Evolutionary conservation across 92 coral and sea anemone species (phyloP), one percentile per base, ranked within the genome.

Genomic region (Diadumene lineata): DNA sequence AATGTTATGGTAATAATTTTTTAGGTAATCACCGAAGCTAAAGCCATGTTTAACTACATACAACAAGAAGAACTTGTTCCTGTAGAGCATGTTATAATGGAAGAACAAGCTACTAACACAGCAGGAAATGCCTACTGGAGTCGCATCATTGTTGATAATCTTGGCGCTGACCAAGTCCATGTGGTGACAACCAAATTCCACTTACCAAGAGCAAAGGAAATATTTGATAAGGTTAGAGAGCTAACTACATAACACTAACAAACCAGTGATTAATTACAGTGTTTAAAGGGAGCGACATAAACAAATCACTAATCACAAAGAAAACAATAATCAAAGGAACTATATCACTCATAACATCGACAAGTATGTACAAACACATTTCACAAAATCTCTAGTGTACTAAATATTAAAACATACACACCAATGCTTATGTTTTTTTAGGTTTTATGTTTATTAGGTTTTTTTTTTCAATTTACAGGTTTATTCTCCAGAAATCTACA

Each of bases 71-170:
- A 56, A 22, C 69, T 91, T 0, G 63, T 91, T 74, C 93, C 90
- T 30, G 18, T 56, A 11, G 86, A 91, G 34, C 81, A 84, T 65
- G 64, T 84, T 18, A 87, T 87, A 32, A 29, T 84, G 22, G 97
- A 91, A 73, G 97, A 91, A 64, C 62, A 78, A 43, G 92, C 97
- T 24, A 43, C 66, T 43, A 83, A 75, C 70, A 91, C 97, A 16
- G 97, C 79, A 72, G 90, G 86, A 34, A 91, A 91, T 78, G 92
- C 90, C 24, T 91, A 91, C 74, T 85, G 84, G 76, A 74, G 88
- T 70, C 89, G 97, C 66, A 87, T 90, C 56, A 80, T 90, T 15
- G 56, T 87, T 17, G 96, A 90, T 60, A 34, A 69, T 16, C 70
- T 71, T 28, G 85, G 73, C 1, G 73, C 77, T 22, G 28, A 43